Conservation (phyloP, 2,797 vertebrate genomes). For the Rhabdomys pumilio region DNA sequence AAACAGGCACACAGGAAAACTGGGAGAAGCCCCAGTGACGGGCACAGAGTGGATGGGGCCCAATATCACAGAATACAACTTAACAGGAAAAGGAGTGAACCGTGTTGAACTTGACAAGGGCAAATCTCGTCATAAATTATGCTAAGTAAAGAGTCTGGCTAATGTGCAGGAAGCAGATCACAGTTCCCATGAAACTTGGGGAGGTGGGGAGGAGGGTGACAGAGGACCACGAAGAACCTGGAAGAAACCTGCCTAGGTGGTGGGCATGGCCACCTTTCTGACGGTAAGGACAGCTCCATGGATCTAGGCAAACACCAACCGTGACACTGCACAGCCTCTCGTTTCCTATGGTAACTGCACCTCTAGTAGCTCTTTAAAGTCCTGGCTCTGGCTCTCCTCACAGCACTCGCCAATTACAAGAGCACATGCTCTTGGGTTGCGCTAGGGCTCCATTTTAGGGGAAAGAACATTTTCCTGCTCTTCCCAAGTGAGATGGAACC, state of each 20-base stretch:
- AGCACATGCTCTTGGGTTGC: neutral
- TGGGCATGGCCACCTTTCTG: neutral
- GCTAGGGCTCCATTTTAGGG: neutral
- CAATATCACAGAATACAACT: neutral
- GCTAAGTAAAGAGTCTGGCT: neutral
- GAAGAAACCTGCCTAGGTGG: neutral
- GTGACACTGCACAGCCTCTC: neutral
- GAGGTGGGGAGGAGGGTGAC: rapidly evolving
- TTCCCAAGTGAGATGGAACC: constrained; percentile 23
- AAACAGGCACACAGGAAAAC: neutral
- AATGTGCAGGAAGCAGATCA: neutral
- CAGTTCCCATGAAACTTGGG: neutral
- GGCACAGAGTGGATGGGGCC: neutral
- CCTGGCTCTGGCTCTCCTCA: neutral
- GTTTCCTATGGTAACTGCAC: neutral
- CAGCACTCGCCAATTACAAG: constrained; percentile 35
- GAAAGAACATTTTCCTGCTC: neutral
- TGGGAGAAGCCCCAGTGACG: neutral
- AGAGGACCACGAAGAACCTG: neutral
- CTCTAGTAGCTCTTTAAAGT: neutral
- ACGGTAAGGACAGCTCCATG: neutral
- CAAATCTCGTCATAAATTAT: neutral
- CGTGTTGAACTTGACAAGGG: too few relatives aligned
- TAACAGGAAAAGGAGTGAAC: neutral
- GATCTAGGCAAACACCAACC: neutral